A percentile compares a stretch with the other conserved stretches of the same genome.
phyloP scores from a whole-genome alignment of 2,113 vertebrate genomes.

The Aphelocoma coerulescens region DNA sequence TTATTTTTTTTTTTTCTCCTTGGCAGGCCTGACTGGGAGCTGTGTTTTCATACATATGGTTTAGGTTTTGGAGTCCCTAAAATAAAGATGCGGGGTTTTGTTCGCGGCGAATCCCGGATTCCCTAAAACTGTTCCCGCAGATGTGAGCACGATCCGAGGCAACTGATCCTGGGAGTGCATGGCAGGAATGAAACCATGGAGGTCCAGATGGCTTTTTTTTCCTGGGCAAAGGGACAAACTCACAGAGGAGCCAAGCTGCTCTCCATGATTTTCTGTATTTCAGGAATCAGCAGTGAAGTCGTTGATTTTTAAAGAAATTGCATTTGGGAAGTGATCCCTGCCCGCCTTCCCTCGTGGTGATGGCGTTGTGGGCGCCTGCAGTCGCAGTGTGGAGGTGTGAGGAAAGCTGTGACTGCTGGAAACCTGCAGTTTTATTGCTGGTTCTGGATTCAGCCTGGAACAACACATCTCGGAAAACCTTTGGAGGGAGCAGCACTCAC shows the following conservation, averaged over 20 bases:
- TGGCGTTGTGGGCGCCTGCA: not conserved
- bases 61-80: not conserved
- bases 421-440: not conserved
- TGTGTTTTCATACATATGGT: not conserved
- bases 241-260: not conserved
- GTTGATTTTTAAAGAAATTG: not conserved
- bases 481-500: not conserved
- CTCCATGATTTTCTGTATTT: accelerated
- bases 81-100: not conserved
- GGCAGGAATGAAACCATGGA: not conserved
- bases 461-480: not conserved
- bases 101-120: not conserved
- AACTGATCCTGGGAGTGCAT: not conserved
- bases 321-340: not conserved
- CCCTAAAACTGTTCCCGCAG: not conserved
- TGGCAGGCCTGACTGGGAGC: not conserved
- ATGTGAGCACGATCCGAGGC: not conserved
- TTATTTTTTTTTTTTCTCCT: not conserved
- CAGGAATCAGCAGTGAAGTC: not conserved
- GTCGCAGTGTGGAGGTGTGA: not conserved
- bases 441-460: not conserved
- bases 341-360: not conserved
- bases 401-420: not conserved
- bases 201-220: not conserved
- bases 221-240: not conserved